These are phyloP conservation scores for Circaetus gallicus DNA, from an alignment of 2,113 vertebrate genomes.

Conservation along the genomic window DNA sequence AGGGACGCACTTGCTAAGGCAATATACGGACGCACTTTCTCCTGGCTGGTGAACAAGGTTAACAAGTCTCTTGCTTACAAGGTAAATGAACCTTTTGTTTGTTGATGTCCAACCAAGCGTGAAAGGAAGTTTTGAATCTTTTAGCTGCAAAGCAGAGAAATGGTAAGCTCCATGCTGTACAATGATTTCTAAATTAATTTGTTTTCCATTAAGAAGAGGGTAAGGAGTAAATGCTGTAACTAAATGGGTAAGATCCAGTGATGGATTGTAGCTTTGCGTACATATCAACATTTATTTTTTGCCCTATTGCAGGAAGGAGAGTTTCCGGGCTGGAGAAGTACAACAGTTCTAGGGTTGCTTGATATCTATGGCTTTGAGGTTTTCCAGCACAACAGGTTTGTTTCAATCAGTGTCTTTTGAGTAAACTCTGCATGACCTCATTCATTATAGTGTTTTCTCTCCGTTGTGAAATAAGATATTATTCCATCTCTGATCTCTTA, in stretches of 20 bases:
- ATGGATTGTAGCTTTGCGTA: background rate
- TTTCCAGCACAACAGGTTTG: slow-evolving; percentile 95
- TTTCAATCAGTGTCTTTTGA: background rate
- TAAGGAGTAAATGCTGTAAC: background rate
- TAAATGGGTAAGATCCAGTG: too few species aligned
- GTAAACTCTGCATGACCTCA: background rate
- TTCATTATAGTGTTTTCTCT: background rate
- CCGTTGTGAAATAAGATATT: background rate
- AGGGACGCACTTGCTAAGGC: slow-evolving; percentile 93
- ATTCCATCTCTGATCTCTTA: background rate
- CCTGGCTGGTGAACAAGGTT: slow-evolving; percentile 96
- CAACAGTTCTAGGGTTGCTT: slow-evolving; percentile 89
- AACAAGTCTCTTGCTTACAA: slow-evolving; percentile 88
- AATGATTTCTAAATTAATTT: background rate
- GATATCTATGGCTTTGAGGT: slow-evolving; percentile 98
- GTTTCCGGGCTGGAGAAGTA: slow-evolving; percentile 80
- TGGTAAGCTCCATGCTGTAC: background rate
- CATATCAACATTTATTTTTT: background rate
- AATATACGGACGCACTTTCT: slow-evolving; percentile 92
- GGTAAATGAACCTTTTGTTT: slow-evolving; percentile 66
- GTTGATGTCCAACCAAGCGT: rapidly evolving
- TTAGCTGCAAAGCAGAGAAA: background rate
- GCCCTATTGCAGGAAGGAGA: slow-evolving; percentile 77
- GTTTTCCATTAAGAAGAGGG: background rate
- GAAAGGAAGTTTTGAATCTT: background rate